These are phyloP conservation scores for Chloroclysta siterata DNA, from an alignment of 2,888 invertebrate genomes.

Conservation along the genomic window DNA sequence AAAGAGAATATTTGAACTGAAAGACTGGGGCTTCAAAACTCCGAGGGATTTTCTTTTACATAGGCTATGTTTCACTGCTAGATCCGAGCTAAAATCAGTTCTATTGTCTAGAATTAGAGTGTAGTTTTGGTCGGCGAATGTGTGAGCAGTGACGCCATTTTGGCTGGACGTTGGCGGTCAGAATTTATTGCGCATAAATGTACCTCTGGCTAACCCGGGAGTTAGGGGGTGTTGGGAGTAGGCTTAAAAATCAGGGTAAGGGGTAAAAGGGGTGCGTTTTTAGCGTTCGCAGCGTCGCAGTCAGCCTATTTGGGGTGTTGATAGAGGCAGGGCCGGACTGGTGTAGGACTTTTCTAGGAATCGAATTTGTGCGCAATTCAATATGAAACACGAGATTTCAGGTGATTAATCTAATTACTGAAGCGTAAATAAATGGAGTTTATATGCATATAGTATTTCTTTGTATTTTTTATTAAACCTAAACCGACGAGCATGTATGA, in stretches of 20 bases:
- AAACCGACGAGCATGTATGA: no score
- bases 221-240: constrained; percentile 80
- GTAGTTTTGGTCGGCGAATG: constrained; percentile 47
- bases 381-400: background rate
- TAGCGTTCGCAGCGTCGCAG: constrained; percentile 75
- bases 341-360: constrained; percentile 3
- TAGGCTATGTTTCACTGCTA: constrained; percentile 58
- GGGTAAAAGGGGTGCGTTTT: constrained; percentile 80
- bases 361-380: background rate
- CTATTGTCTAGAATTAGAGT: constrained; percentile 44
- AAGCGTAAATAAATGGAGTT: no score
- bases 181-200: constrained; percentile 86
- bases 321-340: constrained; percentile 69
- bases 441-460: no score
- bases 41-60: constrained; percentile 74
- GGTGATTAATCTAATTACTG: no score
- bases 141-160: constrained; percentile 67
- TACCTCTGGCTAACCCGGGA: constrained; percentile 84
- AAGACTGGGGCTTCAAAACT: constrained; percentile 69
- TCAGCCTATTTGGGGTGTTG: constrained; percentile 83
- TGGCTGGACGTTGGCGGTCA: constrained; percentile 73
- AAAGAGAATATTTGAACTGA: constrained; percentile 70
- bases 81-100: constrained; percentile 39
- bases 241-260: constrained; percentile 83
- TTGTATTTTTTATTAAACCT: no score